phyloP scores from a whole-genome alignment of 2,888 invertebrate species.

The Ormyrus nitidulus region DNA sequence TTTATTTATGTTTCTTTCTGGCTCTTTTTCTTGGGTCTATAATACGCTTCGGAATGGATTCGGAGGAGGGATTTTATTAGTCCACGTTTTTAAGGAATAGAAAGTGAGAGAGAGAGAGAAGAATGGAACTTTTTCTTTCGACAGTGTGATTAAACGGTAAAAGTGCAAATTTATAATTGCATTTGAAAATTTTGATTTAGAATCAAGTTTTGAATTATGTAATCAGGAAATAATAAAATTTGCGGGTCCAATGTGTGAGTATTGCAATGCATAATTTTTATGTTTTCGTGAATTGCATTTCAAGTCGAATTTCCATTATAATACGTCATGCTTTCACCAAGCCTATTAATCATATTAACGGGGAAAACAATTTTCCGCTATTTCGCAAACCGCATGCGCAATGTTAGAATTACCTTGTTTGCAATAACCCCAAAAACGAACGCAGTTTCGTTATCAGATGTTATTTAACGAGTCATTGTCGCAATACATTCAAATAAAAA shows the following conservation, averaged over 20 bases:
- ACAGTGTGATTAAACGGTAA: no score
- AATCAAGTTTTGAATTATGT: not conserved
- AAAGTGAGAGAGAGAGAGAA: no score
- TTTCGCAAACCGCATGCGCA: conserved; percentile 13
- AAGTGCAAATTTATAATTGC: no score
- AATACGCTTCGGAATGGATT: no score
- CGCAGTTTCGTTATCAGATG: not conserved
- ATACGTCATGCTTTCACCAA: conserved; percentile 31
- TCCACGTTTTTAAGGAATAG: no score
- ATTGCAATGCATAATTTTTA: not conserved
- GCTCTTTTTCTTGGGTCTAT: no score
- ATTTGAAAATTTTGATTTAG: not conserved
- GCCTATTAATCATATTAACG: conserved; percentile 26
- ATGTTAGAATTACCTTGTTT: not conserved
- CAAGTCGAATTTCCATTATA: conserved; percentile 8
- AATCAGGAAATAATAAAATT: not conserved
- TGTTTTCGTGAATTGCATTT: conserved; percentile 7
- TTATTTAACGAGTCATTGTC: no score
- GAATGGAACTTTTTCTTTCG: no score
- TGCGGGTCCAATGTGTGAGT: not conserved
- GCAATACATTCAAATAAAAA: no score
- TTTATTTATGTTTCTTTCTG: no score
- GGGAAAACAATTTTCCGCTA: conserved; percentile 14
- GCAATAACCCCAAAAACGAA: not conserved
- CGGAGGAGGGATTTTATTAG: no score